These are phyloP conservation scores for Idaea straminata DNA, from an alignment of 2,888 invertebrate species.

Conservation along the genomic window DNA sequence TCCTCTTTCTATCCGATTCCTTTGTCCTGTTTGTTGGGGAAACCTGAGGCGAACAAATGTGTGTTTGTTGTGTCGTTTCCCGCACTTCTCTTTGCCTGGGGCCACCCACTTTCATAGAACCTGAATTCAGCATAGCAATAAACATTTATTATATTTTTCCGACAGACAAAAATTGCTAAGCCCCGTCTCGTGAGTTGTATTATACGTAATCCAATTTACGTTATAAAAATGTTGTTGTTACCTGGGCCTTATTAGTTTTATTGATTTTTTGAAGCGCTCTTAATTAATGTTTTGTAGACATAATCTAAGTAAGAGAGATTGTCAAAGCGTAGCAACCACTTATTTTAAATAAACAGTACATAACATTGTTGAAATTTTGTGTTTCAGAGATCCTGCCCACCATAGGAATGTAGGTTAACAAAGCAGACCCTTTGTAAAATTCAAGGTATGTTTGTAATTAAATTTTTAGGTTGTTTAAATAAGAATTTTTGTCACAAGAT, in stretches of 20 bases:
- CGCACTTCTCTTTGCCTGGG: slow-evolving; percentile 24
- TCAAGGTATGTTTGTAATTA: slow-evolving; percentile 21
- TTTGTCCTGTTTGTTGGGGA: slow-evolving; percentile 59
- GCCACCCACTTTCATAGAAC: slow-evolving; percentile 46
- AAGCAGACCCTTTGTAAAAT: slow-evolving; percentile 20
- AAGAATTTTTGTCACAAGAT: not conserved
- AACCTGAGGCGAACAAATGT: slow-evolving; percentile 56
- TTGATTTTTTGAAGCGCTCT: slow-evolving; percentile 14
- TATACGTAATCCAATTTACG: slow-evolving; percentile 14
- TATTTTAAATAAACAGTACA: slow-evolving; percentile 13
- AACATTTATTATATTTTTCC: slow-evolving; percentile 40
- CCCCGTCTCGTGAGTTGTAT: slow-evolving; percentile 8
- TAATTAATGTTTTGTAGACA: slow-evolving; percentile 8
- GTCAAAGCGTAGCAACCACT: slow-evolving; percentile 19
- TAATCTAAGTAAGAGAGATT: slow-evolving; percentile 17
- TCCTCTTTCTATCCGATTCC: slow-evolving; percentile 58
- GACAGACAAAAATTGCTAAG: slow-evolving; percentile 24
- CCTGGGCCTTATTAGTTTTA: slow-evolving; percentile 8
- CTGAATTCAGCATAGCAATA: slow-evolving; percentile 40
- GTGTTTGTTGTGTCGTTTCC: slow-evolving; percentile 51
- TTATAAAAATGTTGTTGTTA: slow-evolving; percentile 18
- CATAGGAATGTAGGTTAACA: slow-evolving; percentile 25
- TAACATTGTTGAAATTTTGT: slow-evolving; percentile 24
- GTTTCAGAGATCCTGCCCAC: slow-evolving; percentile 16
- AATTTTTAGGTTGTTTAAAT: slow-evolving; percentile 9